Evolutionary conservation across 2,888 invertebrate genomes (phyloP).

Genomic region (Ypsolopha sequella): DNA sequence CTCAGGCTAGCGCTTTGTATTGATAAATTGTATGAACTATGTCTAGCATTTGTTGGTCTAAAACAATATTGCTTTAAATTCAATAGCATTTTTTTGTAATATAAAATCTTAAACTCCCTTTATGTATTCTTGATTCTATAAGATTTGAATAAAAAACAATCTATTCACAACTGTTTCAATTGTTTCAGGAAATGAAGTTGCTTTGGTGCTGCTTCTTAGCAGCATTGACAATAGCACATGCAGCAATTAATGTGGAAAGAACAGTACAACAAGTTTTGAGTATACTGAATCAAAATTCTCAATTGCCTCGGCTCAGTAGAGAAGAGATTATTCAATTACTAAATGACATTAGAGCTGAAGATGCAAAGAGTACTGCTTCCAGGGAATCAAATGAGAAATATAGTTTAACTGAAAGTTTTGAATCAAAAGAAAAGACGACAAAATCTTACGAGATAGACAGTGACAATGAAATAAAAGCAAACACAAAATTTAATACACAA

Average conservation of each 20-base stretch:
- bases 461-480: slow-evolving; percentile 3
- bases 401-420: background rate
- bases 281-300: slow-evolving; percentile 70
- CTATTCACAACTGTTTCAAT: slow-evolving; percentile 8
- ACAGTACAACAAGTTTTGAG: slow-evolving; percentile 78
- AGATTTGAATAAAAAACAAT: too few relatives aligned
- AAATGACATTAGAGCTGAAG: slow-evolving; percentile 73
- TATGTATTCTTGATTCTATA: background rate
- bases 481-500: background rate
- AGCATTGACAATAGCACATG: slow-evolving; percentile 24
- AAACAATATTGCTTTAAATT: too few relatives aligned
- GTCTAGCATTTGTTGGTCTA: too few relatives aligned
- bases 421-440: background rate
- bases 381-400: slow-evolving; percentile 13
- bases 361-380: slow-evolving; percentile 40
- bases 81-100: too few relatives aligned
- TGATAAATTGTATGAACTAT: background rate
- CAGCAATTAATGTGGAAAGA: slow-evolving; percentile 63
- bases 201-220: slow-evolving; percentile 35
- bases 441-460: slow-evolving; percentile 15
- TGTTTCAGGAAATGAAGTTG: slow-evolving; percentile 53
- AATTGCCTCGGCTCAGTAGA: slow-evolving; percentile 73
- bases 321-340: slow-evolving; percentile 76
- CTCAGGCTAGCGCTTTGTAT: too few relatives aligned
- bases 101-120: too few relatives aligned